Evolutionary conservation across 1,140 invertebrate species (phyloP).

Genomic region (Myzus persicae): DNA sequence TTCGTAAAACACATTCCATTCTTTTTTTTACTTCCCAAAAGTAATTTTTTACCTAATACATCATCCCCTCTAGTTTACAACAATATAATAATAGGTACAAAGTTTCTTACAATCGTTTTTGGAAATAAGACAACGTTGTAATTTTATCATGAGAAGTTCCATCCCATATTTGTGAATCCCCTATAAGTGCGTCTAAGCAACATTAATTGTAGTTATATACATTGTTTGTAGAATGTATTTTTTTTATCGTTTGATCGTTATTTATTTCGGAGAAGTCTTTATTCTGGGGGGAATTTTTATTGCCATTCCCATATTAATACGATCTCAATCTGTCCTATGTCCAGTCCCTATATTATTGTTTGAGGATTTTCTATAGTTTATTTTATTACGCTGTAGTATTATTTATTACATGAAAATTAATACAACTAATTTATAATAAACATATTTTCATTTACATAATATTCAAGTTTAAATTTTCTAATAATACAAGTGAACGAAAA

Average conservation of each 20-base stretch:
- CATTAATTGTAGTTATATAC: slow-evolving; percentile 34
- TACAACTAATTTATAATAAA: not conserved
- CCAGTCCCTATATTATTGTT: not conserved
- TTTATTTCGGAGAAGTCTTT: not conserved
- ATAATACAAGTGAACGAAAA: not conserved
- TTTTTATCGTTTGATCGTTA: slow-evolving; percentile 33
- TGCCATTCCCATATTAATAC: slow-evolving; percentile 11
- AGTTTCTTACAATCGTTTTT: not conserved
- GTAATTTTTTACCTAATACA: slow-evolving; percentile 25
- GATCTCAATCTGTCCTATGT: not conserved
- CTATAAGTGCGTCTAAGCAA: slow-evolving; percentile 8
- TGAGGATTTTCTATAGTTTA: not conserved
- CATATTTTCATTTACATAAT: not conserved
- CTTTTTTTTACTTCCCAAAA: not conserved
- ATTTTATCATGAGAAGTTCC: not conserved
- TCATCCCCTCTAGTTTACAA: not conserved
- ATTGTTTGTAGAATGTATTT: not conserved
- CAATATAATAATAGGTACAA: not conserved
- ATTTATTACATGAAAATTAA: not conserved
- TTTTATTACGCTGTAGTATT: not conserved
- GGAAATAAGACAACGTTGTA: not conserved
- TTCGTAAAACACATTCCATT: not conserved
- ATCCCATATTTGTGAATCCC: not conserved
- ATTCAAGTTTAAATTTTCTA: not conserved
- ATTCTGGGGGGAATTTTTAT: slow-evolving; percentile 28